phyloP scores from a whole-genome alignment of 2,888 invertebrate genomes.

The Hololepta plana region DNA sequence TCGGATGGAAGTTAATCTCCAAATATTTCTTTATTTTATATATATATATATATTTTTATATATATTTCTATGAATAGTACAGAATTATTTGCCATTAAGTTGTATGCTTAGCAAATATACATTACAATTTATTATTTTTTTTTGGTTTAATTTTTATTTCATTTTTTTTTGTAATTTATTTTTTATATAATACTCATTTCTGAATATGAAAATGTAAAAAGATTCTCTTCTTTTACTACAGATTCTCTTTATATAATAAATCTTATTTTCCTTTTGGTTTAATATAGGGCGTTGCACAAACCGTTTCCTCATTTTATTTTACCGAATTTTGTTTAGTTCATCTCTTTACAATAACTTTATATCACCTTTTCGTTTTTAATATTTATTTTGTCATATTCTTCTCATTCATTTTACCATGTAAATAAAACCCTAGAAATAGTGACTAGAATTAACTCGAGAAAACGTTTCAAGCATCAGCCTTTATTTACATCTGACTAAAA shows the following conservation, averaged over 20 bases:
- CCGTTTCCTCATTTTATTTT: background rate
- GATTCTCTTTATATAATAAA: slow-evolving; percentile 4
- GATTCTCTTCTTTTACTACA: slow-evolving; percentile 13
- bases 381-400: too few species aligned
- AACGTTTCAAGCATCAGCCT: slow-evolving; percentile 13
- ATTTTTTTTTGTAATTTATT: slow-evolving; percentile 4
- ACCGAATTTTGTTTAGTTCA: slow-evolving; percentile 2
- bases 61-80: slow-evolving; percentile 21
- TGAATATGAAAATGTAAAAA: slow-evolving; percentile 24
- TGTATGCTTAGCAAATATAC: slow-evolving; percentile 24
- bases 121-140: slow-evolving; percentile 22
- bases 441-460: slow-evolving; percentile 15
- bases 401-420: too few species aligned
- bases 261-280: too few species aligned
- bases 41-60: slow-evolving; percentile 18
- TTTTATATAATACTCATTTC: slow-evolving; percentile 19
- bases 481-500: slow-evolving; percentile 15
- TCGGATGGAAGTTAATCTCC: slow-evolving; percentile 5
- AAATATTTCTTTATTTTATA: slow-evolving; percentile 19
- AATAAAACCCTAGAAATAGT: too few species aligned
- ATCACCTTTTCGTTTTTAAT: slow-evolving; percentile 17
- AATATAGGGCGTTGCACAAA: slow-evolving; percentile 5
- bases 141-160: too few species aligned
- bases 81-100: slow-evolving; percentile 24
- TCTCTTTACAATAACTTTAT: slow-evolving; percentile 13